These are phyloP conservation scores for Heteromurus nitidus DNA, from an alignment of 2,888 invertebrate genomes.

Conservation along the genomic window DNA sequence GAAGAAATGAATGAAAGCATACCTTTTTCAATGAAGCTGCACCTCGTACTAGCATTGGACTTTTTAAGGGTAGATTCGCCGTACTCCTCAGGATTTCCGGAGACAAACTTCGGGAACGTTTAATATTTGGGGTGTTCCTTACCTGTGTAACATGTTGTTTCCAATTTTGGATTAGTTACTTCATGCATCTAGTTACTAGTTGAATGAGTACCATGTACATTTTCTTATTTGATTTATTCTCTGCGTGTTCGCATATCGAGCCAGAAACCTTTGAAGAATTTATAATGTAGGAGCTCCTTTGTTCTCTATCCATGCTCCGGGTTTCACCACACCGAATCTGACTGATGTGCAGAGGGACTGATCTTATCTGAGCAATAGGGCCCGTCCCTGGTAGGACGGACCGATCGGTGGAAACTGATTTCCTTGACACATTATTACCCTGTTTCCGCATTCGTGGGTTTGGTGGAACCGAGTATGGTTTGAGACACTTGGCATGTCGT, in stretches of 20 bases:
- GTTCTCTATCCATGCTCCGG: conserved; percentile 18
- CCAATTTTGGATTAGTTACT: not conserved
- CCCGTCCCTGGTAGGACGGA: conserved; percentile 47
- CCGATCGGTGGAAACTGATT: not conserved
- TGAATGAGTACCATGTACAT: not conserved
- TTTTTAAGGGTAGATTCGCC: conserved; percentile 57
- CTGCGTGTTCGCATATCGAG: not conserved
- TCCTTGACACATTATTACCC: conserved; percentile 14
- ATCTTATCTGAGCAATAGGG: conserved; percentile 70
- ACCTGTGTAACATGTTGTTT: conserved; percentile 15
- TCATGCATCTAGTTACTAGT: not conserved
- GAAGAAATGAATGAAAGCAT: no score
- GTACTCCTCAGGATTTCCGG: conserved; percentile 70
- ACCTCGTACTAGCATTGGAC: conserved; percentile 64
- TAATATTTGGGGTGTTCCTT: conserved; percentile 42
- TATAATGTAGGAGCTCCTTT: conserved; percentile 65
- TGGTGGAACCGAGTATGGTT: conserved; percentile 40
- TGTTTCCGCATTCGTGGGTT: conserved; percentile 56
- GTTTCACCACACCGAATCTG: conserved; percentile 56
- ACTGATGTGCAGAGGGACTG: conserved; percentile 67
- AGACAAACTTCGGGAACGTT: conserved; percentile 70
- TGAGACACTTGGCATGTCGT: conserved; percentile 69
- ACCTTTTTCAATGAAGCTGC: conserved; percentile 47
- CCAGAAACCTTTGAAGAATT: conserved; percentile 68
- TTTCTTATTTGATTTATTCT: not conserved